Evolutionary conservation across 2,113 vertebrate species (phyloP), one percentile per base, ranked within the genome.

Genomic region (Hipposideros armiger): DNA sequence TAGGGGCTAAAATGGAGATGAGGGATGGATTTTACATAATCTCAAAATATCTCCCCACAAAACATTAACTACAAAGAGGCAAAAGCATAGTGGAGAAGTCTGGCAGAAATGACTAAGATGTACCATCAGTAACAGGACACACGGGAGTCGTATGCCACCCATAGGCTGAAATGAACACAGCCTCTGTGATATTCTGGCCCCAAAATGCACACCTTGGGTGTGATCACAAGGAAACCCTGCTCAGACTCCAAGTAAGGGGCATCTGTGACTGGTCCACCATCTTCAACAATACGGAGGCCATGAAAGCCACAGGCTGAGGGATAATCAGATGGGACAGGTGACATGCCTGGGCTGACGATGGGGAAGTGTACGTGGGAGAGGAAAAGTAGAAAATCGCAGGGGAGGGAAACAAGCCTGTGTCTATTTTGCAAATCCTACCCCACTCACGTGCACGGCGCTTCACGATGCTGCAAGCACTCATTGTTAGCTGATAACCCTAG

Each of bases 41-140:
- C 47, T 81, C 73, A 73, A 70, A 90, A 67, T 74, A n/a, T 20
- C 67, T 94, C 95, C 67, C 60, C 30, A 50, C 22, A 19, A 74
- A 87, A 60, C 26, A 16, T 40, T 85, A 72, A 56, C 30, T 50
- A 6, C 7, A 11, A 45, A 74, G 28, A 7, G 36, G 16, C 13
- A 26, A 24, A 47, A n/a, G 45, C 42, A 24, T 0, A 0, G 36
- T 5, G n/a, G 26, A 17, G 77, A 95, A 26, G 20, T 3, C 5
- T 0, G 80, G 14, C 67, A 87, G 67, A 40, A 54, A 36, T 1
- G 14, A 54, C 13, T 50, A 50, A 50, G 13, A 50, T 50, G 47
- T 4, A 28, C 24, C 4, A 17, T 8, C 50, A 11, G 28, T 4
- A 17, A 36, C 5, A 15, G 56, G 40, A 36, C 67, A 36, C 6